phyloP scores from a whole-genome alignment of 1,140 invertebrate genomes.

The Heliothis subflexa region DNA sequence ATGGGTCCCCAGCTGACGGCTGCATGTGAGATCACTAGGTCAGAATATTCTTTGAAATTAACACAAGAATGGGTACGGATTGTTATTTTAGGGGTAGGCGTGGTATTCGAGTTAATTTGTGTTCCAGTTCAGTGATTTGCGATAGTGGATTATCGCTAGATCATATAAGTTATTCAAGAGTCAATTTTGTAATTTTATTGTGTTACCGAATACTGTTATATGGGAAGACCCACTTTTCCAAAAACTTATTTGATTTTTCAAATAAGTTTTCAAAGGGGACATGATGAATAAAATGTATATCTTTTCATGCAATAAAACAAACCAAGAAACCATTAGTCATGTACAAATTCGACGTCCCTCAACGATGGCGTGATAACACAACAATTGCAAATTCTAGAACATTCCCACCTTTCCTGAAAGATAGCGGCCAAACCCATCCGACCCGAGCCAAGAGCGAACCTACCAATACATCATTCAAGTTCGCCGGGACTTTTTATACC shows the following conservation, averaged over 20 bases:
- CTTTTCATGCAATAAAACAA: slow-evolving; percentile 4
- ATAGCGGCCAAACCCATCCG: slow-evolving; percentile 35
- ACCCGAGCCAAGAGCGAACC: slow-evolving; percentile 17
- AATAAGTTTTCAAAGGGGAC: neutral
- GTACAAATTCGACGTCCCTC: slow-evolving; percentile 18
- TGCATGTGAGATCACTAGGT: slow-evolving; percentile 33
- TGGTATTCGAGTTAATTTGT: neutral
- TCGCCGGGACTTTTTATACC: slow-evolving; percentile 38
- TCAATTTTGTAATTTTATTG: neutral
- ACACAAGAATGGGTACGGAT: slow-evolving; percentile 4
- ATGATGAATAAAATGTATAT: neutral
- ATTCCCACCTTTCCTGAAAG: slow-evolving; percentile 25
- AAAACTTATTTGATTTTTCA: neutral
- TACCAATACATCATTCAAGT: slow-evolving; percentile 49
- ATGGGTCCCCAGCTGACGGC: slow-evolving; percentile 18
- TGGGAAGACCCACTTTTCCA: neutral
- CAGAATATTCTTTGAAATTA: slow-evolving; percentile 35
- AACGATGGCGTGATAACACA: slow-evolving; percentile 3
- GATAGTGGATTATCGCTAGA: too few species aligned
- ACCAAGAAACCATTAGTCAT: slow-evolving; percentile 25
- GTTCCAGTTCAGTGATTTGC: neutral
- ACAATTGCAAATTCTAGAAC: slow-evolving; percentile 39
- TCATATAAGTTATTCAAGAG: too few species aligned
- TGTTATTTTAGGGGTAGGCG: neutral
- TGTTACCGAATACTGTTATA: neutral